Percentiles rank a stretch among this genome's conserved stretches.
These are phyloP conservation scores for Bombus waltoni DNA, from an alignment of 1,140 invertebrate species.

Conservation along the genomic window DNA sequence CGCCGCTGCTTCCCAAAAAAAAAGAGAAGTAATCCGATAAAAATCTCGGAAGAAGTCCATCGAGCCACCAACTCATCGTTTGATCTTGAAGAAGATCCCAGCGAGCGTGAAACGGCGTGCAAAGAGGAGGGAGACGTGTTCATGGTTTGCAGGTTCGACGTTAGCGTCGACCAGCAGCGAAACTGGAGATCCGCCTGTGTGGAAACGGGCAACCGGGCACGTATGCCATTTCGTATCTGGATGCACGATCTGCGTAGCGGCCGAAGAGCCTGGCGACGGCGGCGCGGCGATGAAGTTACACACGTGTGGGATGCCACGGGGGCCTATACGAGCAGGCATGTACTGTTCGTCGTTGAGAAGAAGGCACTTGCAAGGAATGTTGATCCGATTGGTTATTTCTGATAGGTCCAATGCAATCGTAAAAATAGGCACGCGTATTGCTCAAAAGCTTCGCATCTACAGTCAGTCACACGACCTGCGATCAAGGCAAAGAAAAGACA, in stretches of 20 bases:
- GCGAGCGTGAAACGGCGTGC: not conserved
- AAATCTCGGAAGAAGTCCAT: not conserved
- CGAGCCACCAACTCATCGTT: not conserved
- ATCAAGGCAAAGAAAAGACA: no score
- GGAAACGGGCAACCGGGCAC: conserved; percentile 31
- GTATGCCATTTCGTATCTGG: conserved; percentile 48
- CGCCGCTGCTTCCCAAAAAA: no score
- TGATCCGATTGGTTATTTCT: not conserved
- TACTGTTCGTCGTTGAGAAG: not conserved
- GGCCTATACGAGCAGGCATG: conserved; percentile 29
- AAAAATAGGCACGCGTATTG: not conserved
- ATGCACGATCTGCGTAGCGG: conserved; percentile 42
- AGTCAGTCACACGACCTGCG: no score
- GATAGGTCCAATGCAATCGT: not conserved
- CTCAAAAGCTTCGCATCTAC: not conserved
- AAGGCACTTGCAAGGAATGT: not conserved
- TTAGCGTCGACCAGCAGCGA: not conserved
- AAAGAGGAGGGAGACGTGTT: not conserved
- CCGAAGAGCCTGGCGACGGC: not conserved
- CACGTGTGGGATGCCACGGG: conserved; percentile 30
- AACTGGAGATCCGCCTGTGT: conserved; percentile 31
- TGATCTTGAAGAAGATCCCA: not conserved
- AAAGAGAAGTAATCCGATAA: not conserved
- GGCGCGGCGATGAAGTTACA: conserved; percentile 40
- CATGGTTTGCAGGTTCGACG: conserved; percentile 2